Base-by-base conservation (phyloP, 2,797 vertebrate species). In the Morus bassanus region DNA sequence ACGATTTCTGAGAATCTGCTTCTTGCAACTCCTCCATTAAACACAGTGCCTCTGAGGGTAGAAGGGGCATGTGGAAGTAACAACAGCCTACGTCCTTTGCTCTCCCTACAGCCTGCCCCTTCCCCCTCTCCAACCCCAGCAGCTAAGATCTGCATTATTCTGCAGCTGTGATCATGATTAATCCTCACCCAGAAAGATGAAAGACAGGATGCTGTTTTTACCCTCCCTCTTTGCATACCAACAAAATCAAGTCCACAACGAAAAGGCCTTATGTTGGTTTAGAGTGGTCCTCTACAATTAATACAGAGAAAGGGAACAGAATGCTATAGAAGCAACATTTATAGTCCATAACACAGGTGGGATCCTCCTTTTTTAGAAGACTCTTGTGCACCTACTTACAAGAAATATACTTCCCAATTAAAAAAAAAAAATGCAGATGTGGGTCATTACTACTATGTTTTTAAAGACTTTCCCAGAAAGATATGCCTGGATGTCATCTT, bases 81-180 rank as follows among this genome's bases (percentile, higher is more conserved):
- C 56, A 63, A 5, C 57, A 70, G 57, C 11, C 31, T 7, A 13
- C 2, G 13, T 59, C 48, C 63, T 75, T 24, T 19, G 51, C 70
- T 67, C 43, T 46, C 39, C 8, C 23, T 4, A 7, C 56, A 5
- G 28, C 28, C 56, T 11, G 37, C 22, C 95, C 92, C 90, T 91
- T 75, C 91, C 88, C 90, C 85, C 86, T 68, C 43, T 1, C 48
- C 75, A 91, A 30, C 22, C 88, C 87, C 84, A 78, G 94, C 81
- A 93, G 86, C 91, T 87, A 78, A 82, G 80, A 89, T 74, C 68
- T 76, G 70, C 67, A 85, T 82, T 61, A 84, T 86, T 76, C 78
- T 96, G 93, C 93, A 94, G 96, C 93, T 88, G 93, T 56, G 88
- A 88, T 91, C 93, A 80, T 7, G 84, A 80, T 91, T 95, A 95